phyloP scores from a whole-genome alignment of 2,797 vertebrate species.

The Lepilemur ruficaudatus region DNA sequence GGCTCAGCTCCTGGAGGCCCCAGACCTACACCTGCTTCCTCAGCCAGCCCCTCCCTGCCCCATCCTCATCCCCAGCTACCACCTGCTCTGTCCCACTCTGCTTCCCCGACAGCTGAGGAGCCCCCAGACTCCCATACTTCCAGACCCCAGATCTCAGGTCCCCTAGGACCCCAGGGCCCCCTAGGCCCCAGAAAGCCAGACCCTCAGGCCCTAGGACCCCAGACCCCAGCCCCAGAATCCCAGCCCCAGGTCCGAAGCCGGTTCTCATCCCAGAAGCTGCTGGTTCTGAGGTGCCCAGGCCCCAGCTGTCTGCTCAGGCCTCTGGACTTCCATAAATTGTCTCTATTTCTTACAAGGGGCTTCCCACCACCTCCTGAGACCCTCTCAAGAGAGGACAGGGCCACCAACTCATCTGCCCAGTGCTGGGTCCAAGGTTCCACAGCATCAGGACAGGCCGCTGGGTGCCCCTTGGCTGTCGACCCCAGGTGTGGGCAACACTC shows the following conservation, averaged over 20 bases:
- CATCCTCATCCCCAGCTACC: too few relatives aligned
- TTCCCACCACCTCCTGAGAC: not conserved
- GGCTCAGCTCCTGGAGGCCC: not conserved
- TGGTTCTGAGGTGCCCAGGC: not conserved
- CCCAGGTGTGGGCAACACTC: not conserved
- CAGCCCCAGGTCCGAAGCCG: not conserved
- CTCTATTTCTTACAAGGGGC: not conserved
- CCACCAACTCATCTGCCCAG: too few relatives aligned
- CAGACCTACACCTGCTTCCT: not conserved
- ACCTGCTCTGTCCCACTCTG: too few relatives aligned
- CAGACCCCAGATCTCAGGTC: not conserved
- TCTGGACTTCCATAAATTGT: not conserved
- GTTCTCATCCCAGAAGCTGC: not conserved
- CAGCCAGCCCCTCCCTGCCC: not conserved
- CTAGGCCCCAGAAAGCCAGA: not conserved
- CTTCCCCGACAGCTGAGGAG: not conserved
- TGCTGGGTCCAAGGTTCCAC: rapidly evolving
- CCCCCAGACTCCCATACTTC: not conserved
- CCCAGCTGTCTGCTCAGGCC: not conserved
- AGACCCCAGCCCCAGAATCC: not conserved
- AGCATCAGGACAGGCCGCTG: rapidly evolving
- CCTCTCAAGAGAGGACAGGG: not conserved
- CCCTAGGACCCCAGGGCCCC: too few relatives aligned
- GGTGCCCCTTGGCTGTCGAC: not conserved
- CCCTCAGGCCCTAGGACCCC: not conserved